Base-by-base conservation (phyloP, 2,797 vertebrate genomes). In the Pangasius macronema region DNA sequence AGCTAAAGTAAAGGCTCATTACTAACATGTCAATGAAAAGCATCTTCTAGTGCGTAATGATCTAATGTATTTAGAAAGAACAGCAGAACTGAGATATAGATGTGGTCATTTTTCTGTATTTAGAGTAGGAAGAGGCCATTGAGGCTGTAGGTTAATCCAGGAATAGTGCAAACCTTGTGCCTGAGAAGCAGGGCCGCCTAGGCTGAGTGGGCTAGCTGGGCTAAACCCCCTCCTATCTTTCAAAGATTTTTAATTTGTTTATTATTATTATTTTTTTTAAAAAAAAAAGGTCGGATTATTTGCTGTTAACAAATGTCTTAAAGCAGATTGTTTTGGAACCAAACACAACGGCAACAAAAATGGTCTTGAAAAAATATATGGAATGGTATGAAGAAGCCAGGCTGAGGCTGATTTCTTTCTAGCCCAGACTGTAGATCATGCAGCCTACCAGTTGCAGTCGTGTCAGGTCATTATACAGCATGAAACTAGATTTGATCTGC, bases 1-100 rank as follows among this genome's bases (percentile, higher is more conserved):
- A 55, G 30, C 5, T 22, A 5, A 30, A 57, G 36, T 36, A 36
- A 57, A 36, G 30, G 7, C 27, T 57, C 16, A 6, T 49, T 49
- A 30, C 4, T 80, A 57, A 59, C 33, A 80, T 20, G 3, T 13
- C 27, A 20, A 24, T 80, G 7, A 22, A 51, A 82, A 65, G 8
- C 39, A 46, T 63, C 36, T 42, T 3, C 5, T 46, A 18, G 13
- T 27, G 10, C 0, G 13, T 46, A 46, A 30, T 82, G 1, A 20
- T 36, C 36, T 22, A 11, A 59, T 81, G 22, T n/a, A 3, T 46
- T 63, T 65, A 63, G 16, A n/a, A 63, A 30, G 14, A n/a, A 4
- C 13, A 46, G 59, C 36, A 82, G 80, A 82, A 82, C 36, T 82
- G 79, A 61, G 46, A 65, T 49, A n/a, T 8, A 46, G 22, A 42